Base-by-base conservation (phyloP, 1,140 invertebrate species). In the Phenacoccus solenopsis region DNA sequence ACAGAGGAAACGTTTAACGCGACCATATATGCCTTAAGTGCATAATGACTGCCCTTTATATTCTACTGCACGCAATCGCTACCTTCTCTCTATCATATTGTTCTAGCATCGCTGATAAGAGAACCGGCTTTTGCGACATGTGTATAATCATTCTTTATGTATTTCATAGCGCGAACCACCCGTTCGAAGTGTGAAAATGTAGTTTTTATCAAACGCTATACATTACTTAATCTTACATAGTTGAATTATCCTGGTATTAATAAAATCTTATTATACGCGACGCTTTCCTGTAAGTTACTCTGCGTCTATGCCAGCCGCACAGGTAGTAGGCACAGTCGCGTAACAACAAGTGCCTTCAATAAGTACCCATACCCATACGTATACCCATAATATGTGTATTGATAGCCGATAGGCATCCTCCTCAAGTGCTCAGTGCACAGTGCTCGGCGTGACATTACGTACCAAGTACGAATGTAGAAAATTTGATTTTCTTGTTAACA, bases 31-130 rank as follows among this genome's bases (percentile, higher is more conserved):
- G 59, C 59, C 25, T 64, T 64, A 64, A 64, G 21, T 64, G 59
- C 59, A 64, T 64, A 64, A 64, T 64, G 59, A 64, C 59, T 64
- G 59, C 59, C 59, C 59, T 64, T 64, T 64, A 64, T 64, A 64
- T 64, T 64, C 59, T 27, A 64, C 25, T 64, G 59, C 59, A 64
- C 59, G 59, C 59, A 64, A 64, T 64, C 59, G 59, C 59, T 64
- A 64, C 59, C 59, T 64, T 64, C 59, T 64, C 59, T 49, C 20
- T 64, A 64, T 64, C 59, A 64, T 64, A 64, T 64, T 64, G 59
- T 64, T 64, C 59, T 64, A 24, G 22, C 59, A 64, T 64, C 59
- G 59, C 59, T 64, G 59, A 64, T 64, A 64, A 64, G 20, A 64
- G 25, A 64, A 64, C 59, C 59, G 59, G 59, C 59, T 64, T 64